Conservation (phyloP, 2,797 vertebrate genomes). For the Anabacerthia variegaticeps region DNA sequence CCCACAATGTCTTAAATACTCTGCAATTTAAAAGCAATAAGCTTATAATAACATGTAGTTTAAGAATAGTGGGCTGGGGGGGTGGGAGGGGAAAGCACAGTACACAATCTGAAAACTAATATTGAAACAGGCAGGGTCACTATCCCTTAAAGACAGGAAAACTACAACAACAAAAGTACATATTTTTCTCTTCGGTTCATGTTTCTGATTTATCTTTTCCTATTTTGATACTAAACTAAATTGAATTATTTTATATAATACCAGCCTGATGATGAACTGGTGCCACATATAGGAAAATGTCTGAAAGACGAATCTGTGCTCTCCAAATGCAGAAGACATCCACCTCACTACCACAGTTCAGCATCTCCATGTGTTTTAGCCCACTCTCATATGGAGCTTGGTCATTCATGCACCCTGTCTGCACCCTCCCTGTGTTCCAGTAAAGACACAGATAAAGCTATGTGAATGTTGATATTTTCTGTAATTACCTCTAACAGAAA, state of each 20-base stretch:
- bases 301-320: not conserved
- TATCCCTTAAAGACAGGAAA: not conserved
- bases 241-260: not conserved
- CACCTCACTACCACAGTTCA: not conserved
- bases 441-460: not conserved
- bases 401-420: not conserved
- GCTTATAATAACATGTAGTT: conserved; percentile 3
- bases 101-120: not conserved
- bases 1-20: not conserved
- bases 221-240: not conserved
- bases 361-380: not conserved
- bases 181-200: not conserved
- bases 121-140: not conserved
- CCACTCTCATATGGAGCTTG: not conserved
- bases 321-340: not conserved
- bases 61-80: not conserved
- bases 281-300: not conserved
- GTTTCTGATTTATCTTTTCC: not conserved
- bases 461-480: accelerated
- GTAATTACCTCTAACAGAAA: not conserved
- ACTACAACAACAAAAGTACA: not conserved
- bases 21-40: conserved; percentile 18
- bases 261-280: not conserved
- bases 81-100: not conserved
- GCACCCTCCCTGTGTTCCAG: not conserved